phyloP scores from a whole-genome alignment of 2,888 invertebrate species.

The Eilema caniola region DNA sequence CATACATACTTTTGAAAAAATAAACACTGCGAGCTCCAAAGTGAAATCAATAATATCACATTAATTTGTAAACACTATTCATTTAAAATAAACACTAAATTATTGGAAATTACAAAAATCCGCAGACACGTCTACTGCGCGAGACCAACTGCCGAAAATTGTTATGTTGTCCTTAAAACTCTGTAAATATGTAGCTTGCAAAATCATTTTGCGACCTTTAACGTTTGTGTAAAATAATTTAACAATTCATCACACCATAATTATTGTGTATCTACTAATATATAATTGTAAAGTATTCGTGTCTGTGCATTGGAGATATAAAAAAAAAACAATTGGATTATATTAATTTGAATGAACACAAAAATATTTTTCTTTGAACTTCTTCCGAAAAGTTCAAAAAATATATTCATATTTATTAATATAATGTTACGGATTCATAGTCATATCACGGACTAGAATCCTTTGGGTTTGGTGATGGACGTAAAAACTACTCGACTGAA shows the following conservation, averaged over 20 bases:
- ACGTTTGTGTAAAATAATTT: constrained; percentile 6
- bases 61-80: not conserved
- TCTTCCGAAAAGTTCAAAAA: no score
- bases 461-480: no score
- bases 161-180: constrained; percentile 23
- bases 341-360: no score
- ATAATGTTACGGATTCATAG: no score
- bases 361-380: no score
- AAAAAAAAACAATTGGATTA: no score
- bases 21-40: constrained; percentile 21
- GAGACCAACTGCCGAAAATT: constrained; percentile 35
- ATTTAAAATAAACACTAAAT: not conserved
- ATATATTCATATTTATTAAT: no score
- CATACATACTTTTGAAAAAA: constrained; percentile 13
- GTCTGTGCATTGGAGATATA: no score
- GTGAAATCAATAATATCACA: constrained; percentile 1
- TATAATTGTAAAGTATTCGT: no score
- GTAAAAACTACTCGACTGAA: no score
- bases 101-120: not conserved
- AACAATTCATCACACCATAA: not conserved
- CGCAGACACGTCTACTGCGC: constrained; percentile 32
- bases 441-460: no score
- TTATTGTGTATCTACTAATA: not conserved
- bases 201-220: constrained; percentile 24
- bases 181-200: constrained; percentile 33